Conservation (phyloP, 2,113 vertebrate genomes). For the Brachionichthys hirsutus region DNA sequence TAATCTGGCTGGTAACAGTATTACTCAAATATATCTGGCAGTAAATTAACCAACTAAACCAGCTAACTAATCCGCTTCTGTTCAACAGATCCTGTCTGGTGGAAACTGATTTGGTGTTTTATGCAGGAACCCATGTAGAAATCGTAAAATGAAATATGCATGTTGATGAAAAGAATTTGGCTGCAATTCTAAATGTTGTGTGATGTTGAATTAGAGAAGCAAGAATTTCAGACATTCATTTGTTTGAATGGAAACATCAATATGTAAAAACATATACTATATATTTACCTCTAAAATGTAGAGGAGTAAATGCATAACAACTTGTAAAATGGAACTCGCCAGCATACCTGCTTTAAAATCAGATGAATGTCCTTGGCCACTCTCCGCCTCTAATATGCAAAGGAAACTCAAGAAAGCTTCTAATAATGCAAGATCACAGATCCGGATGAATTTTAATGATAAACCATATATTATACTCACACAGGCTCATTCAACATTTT, state of each 20-base stretch:
- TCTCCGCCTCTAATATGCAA: neutral
- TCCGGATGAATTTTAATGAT: constrained; percentile 10
- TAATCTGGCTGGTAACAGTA: constrained; percentile 34
- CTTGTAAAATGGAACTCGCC: too few relatives aligned
- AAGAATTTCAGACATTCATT: too few relatives aligned
- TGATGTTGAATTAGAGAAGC: too few relatives aligned
- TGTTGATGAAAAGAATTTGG: too few relatives aligned
- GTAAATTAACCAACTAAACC: constrained; percentile 39
- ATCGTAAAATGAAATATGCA: too few relatives aligned
- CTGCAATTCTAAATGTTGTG: too few relatives aligned
- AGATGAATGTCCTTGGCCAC: neutral
- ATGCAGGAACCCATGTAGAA: too few relatives aligned
- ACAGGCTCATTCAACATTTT: constrained; percentile 1
- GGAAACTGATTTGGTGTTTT: neutral
- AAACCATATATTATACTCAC: constrained; percentile 20
- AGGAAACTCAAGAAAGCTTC: neutral
- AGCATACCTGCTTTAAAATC: too few relatives aligned
- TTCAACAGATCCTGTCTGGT: neutral
- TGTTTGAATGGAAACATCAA: too few relatives aligned
- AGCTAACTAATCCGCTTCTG: neutral
- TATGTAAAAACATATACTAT: too few relatives aligned
- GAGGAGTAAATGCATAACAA: too few relatives aligned
- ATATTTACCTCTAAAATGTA: too few relatives aligned
- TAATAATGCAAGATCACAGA: neutral
- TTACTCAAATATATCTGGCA: constrained; percentile 44